Evolutionary conservation across 2,797 vertebrate genomes (phyloP), one percentile per base, ranked within the genome.

Genomic region (Hoplostethus atlanticus): DNA sequence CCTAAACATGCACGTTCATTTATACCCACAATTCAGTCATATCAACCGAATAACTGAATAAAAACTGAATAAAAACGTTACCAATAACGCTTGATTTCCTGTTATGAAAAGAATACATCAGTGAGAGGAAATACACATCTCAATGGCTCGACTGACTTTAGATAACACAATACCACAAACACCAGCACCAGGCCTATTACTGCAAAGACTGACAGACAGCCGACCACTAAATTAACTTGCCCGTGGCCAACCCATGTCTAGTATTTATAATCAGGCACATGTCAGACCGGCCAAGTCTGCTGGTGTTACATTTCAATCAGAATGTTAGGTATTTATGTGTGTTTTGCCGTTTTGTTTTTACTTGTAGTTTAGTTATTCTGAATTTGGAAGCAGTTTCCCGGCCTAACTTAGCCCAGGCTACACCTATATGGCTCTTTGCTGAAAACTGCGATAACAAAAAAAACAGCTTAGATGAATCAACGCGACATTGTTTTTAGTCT

Each of bases 401-500:
- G 34, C 34, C 34, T 36, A 36, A 36, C 34, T 36, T 36, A 36
- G 34, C 34, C 34, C 34, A 36, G 34, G 34, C 34, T 36, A 36
- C 34, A 36, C 4, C 34, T 36, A 36, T 36, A 6, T 36, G 34
- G 34, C 34, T 36, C 5, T 36, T 36, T 36, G 34, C 7, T 36
- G 34, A 36, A 6, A 36, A 36, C 34, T 6, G 34, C 34, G 34
- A 36, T 6, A 38, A 42, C 21, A 21, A 3, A 28, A 61, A 36
- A 36, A 36, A 6, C 34, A 36, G 34, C 34, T 6, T 36, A 31
- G 28, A 28, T 28, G 28, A 61, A 30, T 71, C 17, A 51, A 30
- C 28, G 34, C 47, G 62, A 68, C 65, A 12, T 21, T 16, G 48
- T 66, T 80, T 28, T 80, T 75, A 62, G 60, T 74, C 40, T 38